phyloP scores from a whole-genome alignment of 2,888 invertebrate genomes.

The Eilema caniola region DNA sequence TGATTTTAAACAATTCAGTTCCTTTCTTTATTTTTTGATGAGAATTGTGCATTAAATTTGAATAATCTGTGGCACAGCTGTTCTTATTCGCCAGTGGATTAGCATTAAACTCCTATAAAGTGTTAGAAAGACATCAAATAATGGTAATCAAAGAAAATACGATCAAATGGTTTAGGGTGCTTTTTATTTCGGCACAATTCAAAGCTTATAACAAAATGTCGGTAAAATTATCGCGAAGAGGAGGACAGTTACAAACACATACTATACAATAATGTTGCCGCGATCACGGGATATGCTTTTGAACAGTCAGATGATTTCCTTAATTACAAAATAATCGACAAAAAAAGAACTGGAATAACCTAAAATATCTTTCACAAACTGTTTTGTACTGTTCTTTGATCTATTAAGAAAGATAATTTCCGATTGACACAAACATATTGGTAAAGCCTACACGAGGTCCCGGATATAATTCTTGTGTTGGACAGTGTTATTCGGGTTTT shows the following conservation, averaged over 20 bases:
- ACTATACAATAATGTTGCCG: neutral
- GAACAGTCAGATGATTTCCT: neutral
- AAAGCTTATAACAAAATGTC: neutral
- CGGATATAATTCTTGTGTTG: too few species aligned
- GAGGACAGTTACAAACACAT: too few species aligned
- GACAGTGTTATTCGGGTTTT: too few species aligned
- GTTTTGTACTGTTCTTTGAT: too few species aligned
- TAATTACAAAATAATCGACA: too few species aligned
- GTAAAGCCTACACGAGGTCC: too few species aligned
- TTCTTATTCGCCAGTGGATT: slow-evolving; percentile 1
- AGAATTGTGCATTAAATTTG: neutral
- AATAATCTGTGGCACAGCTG: neutral
- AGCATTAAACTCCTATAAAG: neutral
- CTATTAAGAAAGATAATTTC: too few species aligned
- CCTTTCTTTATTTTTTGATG: slow-evolving; percentile 1
- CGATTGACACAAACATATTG: too few species aligned
- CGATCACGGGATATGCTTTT: neutral
- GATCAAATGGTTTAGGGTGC: neutral
- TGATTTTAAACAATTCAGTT: neutral
- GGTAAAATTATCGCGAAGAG: neutral
- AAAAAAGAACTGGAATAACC: too few species aligned
- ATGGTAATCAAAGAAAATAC: slow-evolving; percentile 4
- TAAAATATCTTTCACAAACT: too few species aligned
- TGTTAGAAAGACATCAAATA: slow-evolving; percentile 4
- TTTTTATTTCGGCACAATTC: neutral